Base-by-base conservation (phyloP, 1,140 invertebrate species). In the Phthorimaea operculella region DNA sequence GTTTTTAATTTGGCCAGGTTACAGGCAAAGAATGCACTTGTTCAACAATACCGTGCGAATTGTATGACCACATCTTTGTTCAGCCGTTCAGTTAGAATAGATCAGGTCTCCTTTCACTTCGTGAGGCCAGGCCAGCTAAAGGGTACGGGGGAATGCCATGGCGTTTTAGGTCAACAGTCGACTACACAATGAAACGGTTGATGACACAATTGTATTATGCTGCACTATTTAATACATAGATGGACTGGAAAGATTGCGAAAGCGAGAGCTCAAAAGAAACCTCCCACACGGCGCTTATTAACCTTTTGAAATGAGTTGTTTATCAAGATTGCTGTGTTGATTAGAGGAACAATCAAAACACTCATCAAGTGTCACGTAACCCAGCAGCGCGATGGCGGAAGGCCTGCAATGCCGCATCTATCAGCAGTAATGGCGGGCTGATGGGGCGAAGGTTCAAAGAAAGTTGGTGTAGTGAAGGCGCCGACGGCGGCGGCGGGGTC, bases 101-200 rank as follows among this genome's bases (percentile, higher is more conserved):
- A 72, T 74, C 68, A 65, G 68, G 63, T 69, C 67, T 68, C 79
- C 79, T 83, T 83, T 83, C 79, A 80, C 79, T 79, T 76, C 59
- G 68, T 62, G 58, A 63, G 55, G 59, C 62, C 59, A 72, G 60
- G 59, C 62, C 59, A 72, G 60, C 57, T 62, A 71, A 74, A 72
- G 66, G 70, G 72, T 66, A 71, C 65, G 63, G 64, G 61, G 51
- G 51, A 52, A 57, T 54, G 53, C 55, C 59, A 58, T 62, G 63
- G 64, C 63, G 68, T 64, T 66, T 55, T 72, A 62, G 74, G 76
- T 78, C 75, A 75, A 63, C 58, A 68, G 65, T 47, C 44, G 44
- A 47, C 36, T 39, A 16, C 44, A 16, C n/a, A 15, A 47, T 15
- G 44, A 15, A 9, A 15, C 11, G 15, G 16, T 10, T n/a, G 36